Evolutionary conservation across 2,888 invertebrate species (phyloP).

Genomic region (Sphaerophoria taeniata): DNA sequence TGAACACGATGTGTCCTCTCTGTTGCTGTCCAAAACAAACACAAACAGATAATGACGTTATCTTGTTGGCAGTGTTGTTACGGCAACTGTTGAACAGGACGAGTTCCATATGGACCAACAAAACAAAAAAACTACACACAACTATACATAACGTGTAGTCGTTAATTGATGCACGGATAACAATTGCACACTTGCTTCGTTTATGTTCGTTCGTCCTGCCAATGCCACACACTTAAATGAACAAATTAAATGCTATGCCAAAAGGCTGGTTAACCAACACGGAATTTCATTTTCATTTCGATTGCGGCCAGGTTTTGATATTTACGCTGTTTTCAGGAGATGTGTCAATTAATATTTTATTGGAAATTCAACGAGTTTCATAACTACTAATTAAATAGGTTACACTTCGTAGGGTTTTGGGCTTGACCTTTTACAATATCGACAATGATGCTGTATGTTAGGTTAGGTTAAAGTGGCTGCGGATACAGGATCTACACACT

Average conservation of each 20-base stretch:
- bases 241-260: slow-evolving; percentile 61
- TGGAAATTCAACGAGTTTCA: slow-evolving; percentile 55
- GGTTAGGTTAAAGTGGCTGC: too few species aligned
- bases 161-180: slow-evolving; percentile 50
- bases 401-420: too few species aligned
- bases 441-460: too few species aligned
- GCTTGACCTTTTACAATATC: too few species aligned
- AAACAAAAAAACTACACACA: background rate
- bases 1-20: slow-evolving; percentile 3
- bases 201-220: slow-evolving; percentile 10
- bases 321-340: slow-evolving; percentile 22
- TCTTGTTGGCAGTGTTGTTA: slow-evolving; percentile 34
- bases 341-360: slow-evolving; percentile 68
- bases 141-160: slow-evolving; percentile 13
- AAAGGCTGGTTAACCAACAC: slow-evolving; percentile 62
- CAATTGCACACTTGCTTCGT: slow-evolving; percentile 36
- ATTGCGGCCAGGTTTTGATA: slow-evolving; percentile 13
- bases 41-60: slow-evolving; percentile 43
- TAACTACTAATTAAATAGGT: slow-evolving; percentile 48
- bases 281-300: slow-evolving; percentile 54
- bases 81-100: slow-evolving; percentile 21
- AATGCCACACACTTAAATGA: slow-evolving; percentile 7
- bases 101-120: background rate
- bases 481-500: too few species aligned
- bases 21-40: slow-evolving; percentile 10